Base-by-base conservation (phyloP, 2,113 vertebrate species). In the Aviceda subcristata region DNA sequence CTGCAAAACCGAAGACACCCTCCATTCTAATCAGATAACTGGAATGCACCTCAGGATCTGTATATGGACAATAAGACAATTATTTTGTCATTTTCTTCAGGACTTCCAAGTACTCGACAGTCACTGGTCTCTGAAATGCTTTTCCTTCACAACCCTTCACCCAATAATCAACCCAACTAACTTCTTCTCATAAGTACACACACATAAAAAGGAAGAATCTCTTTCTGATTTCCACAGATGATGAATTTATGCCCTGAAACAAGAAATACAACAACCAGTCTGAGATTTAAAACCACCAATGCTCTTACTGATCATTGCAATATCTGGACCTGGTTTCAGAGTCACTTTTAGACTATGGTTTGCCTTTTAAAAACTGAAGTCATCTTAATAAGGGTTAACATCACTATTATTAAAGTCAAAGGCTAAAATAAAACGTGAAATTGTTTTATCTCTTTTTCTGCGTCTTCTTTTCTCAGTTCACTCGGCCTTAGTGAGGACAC, bases 221-320 rank as follows among this genome's bases (percentile, higher is more conserved):
- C 20, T 84, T 95, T 48, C 34, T 83, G 53, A 51, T 93, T 38
- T 59, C 59, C 82, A 77, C 6, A 36, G 39, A n/a, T 75, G 59
- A 86, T 87, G 32, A 71, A 90, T 88, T 94, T 93, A 84, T 92
- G 69, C 45, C 46, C n/a, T 67, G 68, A 84, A 97, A 64, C 22
- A 48, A 51, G 71, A 93, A 68, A 94, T 0, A 75, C 26, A 79
- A 60, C 92, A 72, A 39, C 21, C 21, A 79, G 20, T 57, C 34
- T 77, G 51, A 82, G 38, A 15, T 88, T 95, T 80, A 92, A 94
- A 96, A 27, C 36, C 64, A 80, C 8, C 21, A 79, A 1, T 46
- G 23, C 68, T 90, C n/a, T 48, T 83, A 78, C 21, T 81, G 39
- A 77, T 83, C 6, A 46, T 22, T 0, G 0, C 29, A 75, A 3